phyloP scores from a whole-genome alignment of 1,140 invertebrate genomes.

The Zophobas morio region DNA sequence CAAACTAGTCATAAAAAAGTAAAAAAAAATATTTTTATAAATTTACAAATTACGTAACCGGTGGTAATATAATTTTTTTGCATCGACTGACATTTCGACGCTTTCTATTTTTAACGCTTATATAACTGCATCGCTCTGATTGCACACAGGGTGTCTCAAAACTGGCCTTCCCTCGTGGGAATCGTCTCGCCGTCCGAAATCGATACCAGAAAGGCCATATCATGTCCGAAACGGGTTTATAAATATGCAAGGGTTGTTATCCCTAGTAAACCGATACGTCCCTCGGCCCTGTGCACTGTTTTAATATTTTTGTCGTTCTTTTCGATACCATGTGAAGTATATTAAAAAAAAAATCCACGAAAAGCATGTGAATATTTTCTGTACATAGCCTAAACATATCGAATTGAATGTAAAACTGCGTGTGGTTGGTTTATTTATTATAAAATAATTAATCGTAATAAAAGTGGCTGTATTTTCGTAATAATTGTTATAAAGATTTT shows the following conservation, averaged over 20 bases:
- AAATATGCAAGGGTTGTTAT: constrained; percentile 39
- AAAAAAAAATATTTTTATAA: too few species aligned
- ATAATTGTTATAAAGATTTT: constrained; percentile 46
- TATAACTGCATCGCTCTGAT: too few species aligned
- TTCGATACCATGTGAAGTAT: too few species aligned
- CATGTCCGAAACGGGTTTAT: constrained; percentile 40
- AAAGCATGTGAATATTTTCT: constrained; percentile 33
- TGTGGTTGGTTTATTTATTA: constrained; percentile 47
- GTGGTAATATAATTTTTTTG: too few species aligned
- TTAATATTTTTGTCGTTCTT: not conserved
- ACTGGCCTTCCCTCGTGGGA: constrained; percentile 18
- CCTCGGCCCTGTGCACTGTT: constrained; percentile 25
- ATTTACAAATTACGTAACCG: too few species aligned
- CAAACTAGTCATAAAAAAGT: too few species aligned
- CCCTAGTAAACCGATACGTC: constrained; percentile 43
- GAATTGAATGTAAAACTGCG: constrained; percentile 45
- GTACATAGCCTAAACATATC: constrained; percentile 49
- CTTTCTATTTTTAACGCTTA: too few species aligned
- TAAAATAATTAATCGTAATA: constrained; percentile 44
- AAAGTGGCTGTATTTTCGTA: constrained; percentile 47
- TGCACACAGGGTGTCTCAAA: not conserved
- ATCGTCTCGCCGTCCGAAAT: constrained; percentile 33
- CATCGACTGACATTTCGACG: too few species aligned
- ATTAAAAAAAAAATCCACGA: not conserved
- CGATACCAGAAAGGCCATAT: constrained; percentile 26